A percentile compares a stretch with the other conserved stretches of the same genome.
These are phyloP conservation scores for Leucozona laternaria DNA, from an alignment of 2,888 invertebrate genomes.

Conservation along the genomic window DNA sequence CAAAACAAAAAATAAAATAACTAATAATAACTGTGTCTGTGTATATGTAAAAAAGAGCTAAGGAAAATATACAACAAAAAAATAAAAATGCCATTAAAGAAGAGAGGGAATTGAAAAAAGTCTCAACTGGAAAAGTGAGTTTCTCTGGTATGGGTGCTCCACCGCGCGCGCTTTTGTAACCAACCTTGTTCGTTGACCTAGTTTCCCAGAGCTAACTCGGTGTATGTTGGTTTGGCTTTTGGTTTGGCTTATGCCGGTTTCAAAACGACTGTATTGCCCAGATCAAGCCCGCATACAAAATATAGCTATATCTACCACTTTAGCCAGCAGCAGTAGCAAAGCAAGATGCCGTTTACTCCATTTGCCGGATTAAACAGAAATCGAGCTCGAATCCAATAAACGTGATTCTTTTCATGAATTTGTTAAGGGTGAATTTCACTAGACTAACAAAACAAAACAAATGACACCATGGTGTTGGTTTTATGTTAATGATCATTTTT, in stretches of 20 bases:
- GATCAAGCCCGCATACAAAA: constrained; percentile 44
- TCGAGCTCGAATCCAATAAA: constrained; percentile 62
- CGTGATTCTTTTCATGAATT: constrained; percentile 58
- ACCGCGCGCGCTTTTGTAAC: constrained; percentile 61
- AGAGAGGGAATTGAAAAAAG: constrained; percentile 42
- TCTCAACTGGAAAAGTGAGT: constrained; percentile 74
- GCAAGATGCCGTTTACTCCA: constrained; percentile 59
- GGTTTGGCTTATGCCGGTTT: constrained; percentile 64
- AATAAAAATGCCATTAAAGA: constrained; percentile 12
- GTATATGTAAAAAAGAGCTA: neutral
- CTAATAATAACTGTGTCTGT: neutral
- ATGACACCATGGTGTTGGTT: too few species aligned
- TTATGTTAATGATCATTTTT: too few species aligned
- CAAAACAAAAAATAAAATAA: constrained; percentile 17
- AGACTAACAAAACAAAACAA: neutral
- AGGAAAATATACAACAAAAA: constrained; percentile 7
- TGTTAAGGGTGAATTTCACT: constrained; percentile 16
- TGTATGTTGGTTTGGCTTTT: constrained; percentile 48
- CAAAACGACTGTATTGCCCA: constrained; percentile 60
- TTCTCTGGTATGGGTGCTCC: constrained; percentile 73
- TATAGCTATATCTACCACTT: neutral
- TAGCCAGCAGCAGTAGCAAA: constrained; percentile 43
- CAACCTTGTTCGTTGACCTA: constrained; percentile 75
- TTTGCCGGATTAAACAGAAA: constrained; percentile 69
- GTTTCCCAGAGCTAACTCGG: constrained; percentile 40